Base-by-base conservation (phyloP, 2,888 invertebrate species). In the Hermaeophaga mercurialis region DNA sequence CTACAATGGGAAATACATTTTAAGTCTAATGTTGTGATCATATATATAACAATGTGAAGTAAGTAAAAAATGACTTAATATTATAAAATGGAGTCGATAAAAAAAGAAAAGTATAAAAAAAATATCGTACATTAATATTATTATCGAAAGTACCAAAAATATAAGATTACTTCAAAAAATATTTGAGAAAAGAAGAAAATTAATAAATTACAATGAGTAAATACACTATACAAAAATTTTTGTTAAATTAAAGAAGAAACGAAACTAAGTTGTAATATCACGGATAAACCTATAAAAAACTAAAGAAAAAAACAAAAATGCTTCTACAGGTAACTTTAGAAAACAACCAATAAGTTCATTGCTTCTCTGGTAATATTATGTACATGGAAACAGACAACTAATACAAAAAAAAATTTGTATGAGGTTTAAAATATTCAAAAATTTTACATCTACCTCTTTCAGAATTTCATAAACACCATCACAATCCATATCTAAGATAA, bases 401-500 rank as follows among this genome's bases (percentile, higher is more conserved):
- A 5, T 12, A 8, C 8, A 3, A 12, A 33, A 33, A 11, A 4
- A 33, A 31, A 7, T 7, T 12, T 12, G 3, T 3, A 33, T 33
- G 12, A 14, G 12, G 2, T 12, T 33, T 33, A 14, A 33, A 33
- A 14, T 3, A 33, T 31, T 9, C 12, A 33, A 34, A 34, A 2
- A 7, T 9, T 36, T 4, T 36, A 38, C 22, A 4, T n/a, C n/a
- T 17, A 49, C 65, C 61, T 59, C 45, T 17, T 39, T n/a, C 36
- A 65, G 39, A 26, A 61, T 50, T 3, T 26, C 15, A 3, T 17
- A 39, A 1, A 61, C 54, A 7, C 43, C 38, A n/a, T 28, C 19
- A 45, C 64, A 64, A 15, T 50, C 26, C 46, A 60, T 38, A 58
- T 63, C 63, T 43, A 65, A 24, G 39, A 63, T 45, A 38, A 58